Evolutionary conservation across 2,797 vertebrate genomes (phyloP).

Genomic region (Hapalemur alaotrensis): DNA sequence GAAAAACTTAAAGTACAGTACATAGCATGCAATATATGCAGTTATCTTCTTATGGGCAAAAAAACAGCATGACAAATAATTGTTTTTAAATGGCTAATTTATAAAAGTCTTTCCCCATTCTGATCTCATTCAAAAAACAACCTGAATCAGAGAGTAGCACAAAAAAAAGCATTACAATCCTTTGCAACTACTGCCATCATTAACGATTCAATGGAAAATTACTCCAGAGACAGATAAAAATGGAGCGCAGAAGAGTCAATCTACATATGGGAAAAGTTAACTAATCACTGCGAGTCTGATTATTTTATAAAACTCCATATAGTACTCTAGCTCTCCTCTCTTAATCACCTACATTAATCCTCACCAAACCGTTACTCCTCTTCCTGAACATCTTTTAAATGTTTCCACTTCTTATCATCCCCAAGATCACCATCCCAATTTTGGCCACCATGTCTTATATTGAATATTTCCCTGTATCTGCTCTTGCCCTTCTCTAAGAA

Average conservation of each 20-base stretch:
- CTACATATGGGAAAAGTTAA: not conserved
- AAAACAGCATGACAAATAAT: not conserved
- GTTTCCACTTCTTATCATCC: not conserved
- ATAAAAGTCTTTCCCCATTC: conserved; percentile 9
- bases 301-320: not conserved
- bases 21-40: not conserved
- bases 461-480: not conserved
- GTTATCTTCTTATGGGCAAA: not conserved
- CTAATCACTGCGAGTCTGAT: not conserved
- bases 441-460: not conserved
- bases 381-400: not conserved
- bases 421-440: not conserved
- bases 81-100: conserved; percentile 18
- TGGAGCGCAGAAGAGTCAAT: not conserved
- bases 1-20: not conserved
- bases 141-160: not conserved
- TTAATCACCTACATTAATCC: not conserved
- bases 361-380: not conserved
- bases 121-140: conserved; percentile 3
- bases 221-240: conserved; percentile 1
- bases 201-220: not conserved
- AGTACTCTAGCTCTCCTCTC: not conserved
- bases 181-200: not conserved
- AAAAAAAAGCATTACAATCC: not conserved
- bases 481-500: not conserved